Evolutionary conservation across 1,140 invertebrate species (phyloP), one percentile per base, ranked within the genome.

Genomic region (Bombus turneri): DNA sequence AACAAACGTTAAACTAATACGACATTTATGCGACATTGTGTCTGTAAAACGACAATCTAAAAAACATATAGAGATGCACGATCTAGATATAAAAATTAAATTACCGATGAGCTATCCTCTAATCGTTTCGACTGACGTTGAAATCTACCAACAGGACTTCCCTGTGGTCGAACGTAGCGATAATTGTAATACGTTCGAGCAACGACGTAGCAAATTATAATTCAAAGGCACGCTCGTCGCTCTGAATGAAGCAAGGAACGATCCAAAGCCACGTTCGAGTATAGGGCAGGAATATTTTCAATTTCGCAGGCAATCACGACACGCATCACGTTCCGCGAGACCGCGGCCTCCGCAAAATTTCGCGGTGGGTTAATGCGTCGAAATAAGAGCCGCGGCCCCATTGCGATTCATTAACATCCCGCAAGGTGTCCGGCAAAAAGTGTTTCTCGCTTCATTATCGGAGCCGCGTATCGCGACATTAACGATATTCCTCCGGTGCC

Each of bases 401-500:
- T 74, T 71, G 64, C 85, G 81, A 83, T 89, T 86, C 88, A 89
- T 89, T 89, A 89, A 88, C 87, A 85, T 89, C 87, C 73, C 87
- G 88, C 87, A 78, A 88, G 87, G 87, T 86, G 88, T 85, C 62
- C 72, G 66, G 83, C 84, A 81, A 89, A 89, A 89, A 86, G 77
- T 68, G 88, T 89, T 89, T 89, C 87, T 89, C 87, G 88, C 88
- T 89, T 89, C 88, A 89, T 89, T 89, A 87, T 89, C 88, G 85
- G 43, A 72, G 76, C 62, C 77, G 77, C 88, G 81, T 90, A 87
- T 87, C 88, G 88, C 85, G 82, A 82, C 85, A 90, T 90, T 90
- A 89, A 90, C 85, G 88, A 87, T 85, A 85, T 89, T 79, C 83
- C 76, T 34, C n/a, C 13, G 47, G 59, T 13, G 43, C 71, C 31